A percentile compares a stretch with the other conserved stretches of the same genome.
phyloP scores from a whole-genome alignment of 2,888 invertebrate species.

The Cryptocheilus praepositus region DNA sequence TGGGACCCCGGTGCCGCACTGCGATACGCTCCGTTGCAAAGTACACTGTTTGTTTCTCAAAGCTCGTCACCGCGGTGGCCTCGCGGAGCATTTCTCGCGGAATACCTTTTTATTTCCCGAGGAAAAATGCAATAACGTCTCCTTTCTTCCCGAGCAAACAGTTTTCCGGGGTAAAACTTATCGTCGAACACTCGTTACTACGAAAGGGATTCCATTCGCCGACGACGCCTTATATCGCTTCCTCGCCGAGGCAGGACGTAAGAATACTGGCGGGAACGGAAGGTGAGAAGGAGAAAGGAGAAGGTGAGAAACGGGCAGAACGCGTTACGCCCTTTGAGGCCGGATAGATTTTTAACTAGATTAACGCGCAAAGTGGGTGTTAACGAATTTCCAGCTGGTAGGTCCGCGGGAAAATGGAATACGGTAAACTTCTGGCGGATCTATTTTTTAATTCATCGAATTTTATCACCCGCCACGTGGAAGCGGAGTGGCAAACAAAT shows the following conservation, averaged over 20 bases:
- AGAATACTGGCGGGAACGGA: background rate
- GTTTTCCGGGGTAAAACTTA: slow-evolving; percentile 19
- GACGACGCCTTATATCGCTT: background rate
- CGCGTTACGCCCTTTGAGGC: background rate
- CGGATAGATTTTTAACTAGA: background rate
- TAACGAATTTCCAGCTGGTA: no score
- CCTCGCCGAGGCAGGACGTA: background rate
- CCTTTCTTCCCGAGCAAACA: slow-evolving; percentile 7
- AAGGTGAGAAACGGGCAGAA: background rate
- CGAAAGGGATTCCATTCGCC: background rate
- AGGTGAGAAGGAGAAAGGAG: background rate
- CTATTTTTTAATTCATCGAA: slow-evolving; percentile 10
- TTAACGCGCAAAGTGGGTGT: no score
- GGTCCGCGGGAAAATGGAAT: no score
- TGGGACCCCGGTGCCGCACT: slow-evolving; percentile 7
- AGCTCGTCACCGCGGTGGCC: slow-evolving; percentile 19
- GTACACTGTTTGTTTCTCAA: slow-evolving; percentile 37
- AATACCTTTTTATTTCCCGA: slow-evolving; percentile 11
- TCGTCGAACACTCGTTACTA: slow-evolving; percentile 8
- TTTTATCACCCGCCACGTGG: background rate
- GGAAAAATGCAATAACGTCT: slow-evolving; percentile 22
- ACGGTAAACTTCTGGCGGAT: background rate
- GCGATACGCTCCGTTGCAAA: slow-evolving; percentile 38
- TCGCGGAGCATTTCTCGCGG: slow-evolving; percentile 5
- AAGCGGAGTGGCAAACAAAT: background rate